These are phyloP conservation scores for Onthophagus taurus DNA, from an alignment of 1,140 invertebrate species.

Conservation along the genomic window DNA sequence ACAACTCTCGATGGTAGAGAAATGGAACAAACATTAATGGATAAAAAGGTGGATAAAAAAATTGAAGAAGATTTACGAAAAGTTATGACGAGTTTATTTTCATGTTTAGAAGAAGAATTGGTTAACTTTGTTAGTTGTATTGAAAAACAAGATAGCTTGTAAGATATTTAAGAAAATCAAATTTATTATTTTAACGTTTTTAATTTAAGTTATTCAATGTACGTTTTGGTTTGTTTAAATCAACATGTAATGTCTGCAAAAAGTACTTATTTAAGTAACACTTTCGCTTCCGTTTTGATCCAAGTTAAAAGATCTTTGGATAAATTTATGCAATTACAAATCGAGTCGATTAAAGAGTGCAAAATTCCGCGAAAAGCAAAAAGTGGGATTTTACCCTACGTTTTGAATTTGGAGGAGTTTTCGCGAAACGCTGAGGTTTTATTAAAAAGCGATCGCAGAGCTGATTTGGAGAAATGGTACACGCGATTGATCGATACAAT, in stretches of 20 bases:
- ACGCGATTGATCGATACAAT: constrained; percentile 74
- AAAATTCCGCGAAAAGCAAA: constrained; percentile 60
- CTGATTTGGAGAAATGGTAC: constrained; percentile 97
- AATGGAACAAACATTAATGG: constrained; percentile 36
- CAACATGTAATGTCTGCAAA: constrained; percentile 85
- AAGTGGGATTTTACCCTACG: constrained; percentile 87
- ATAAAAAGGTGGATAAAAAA: constrained; percentile 56
- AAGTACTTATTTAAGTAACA: constrained; percentile 85
- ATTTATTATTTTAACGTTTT: no score
- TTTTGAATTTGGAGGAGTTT: constrained; percentile 89
- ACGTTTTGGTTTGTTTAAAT: constrained; percentile 78
- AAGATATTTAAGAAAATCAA: constrained; percentile 36
- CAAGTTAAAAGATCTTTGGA: constrained; percentile 94
- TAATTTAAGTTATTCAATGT: constrained; percentile 76
- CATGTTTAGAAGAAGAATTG: constrained; percentile 75
- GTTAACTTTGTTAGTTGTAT: constrained; percentile 75
- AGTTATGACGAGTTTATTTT: constrained; percentile 83
- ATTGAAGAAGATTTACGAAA: constrained; percentile 69
- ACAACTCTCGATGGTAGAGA: constrained; percentile 41
- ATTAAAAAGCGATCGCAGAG: constrained; percentile 78
- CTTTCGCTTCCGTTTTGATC: constrained; percentile 78
- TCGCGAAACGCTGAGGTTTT: constrained; percentile 77
- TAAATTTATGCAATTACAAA: constrained; percentile 80
- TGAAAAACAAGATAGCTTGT: constrained; percentile 84
- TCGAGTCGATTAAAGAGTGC: constrained; percentile 73